A percentile compares a stretch with the other conserved stretches of the same genome.
Evolutionary conservation across 2,888 invertebrate species (phyloP).

Genomic region (Stomorhina lunata): DNA sequence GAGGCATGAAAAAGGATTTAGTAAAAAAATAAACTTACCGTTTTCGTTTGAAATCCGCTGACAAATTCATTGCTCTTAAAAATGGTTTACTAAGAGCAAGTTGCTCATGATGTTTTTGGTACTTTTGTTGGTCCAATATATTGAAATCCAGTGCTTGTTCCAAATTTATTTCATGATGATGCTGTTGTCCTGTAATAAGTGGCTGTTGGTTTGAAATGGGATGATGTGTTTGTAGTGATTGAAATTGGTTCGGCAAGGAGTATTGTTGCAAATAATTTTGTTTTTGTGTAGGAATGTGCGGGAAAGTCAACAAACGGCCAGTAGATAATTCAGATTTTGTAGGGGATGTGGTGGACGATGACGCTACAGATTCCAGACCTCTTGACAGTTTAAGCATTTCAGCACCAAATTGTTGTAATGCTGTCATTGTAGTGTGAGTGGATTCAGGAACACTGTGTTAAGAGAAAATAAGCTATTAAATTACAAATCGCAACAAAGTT

Average conservation of each 20-base stretch:
- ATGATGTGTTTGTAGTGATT: constrained; percentile 3
- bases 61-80: constrained; percentile 12
- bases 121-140: constrained; percentile 21
- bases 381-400: constrained; percentile 92
- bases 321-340: constrained; percentile 77
- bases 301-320: constrained; percentile 72
- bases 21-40: constrained; percentile 46
- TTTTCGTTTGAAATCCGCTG: constrained; percentile 33
- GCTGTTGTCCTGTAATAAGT: background rate
- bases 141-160: constrained; percentile 30
- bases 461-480: background rate
- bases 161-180: background rate
- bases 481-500: background rate
- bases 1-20: no score
- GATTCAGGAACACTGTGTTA: constrained; percentile 83
- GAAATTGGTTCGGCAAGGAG: constrained; percentile 45
- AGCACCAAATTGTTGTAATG: constrained; percentile 91
- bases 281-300: constrained; percentile 67
- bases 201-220: constrained; percentile 22
- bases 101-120: constrained; percentile 2
- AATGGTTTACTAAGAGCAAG: constrained; percentile 9
- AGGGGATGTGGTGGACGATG: constrained; percentile 76
- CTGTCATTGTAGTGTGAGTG: constrained; percentile 90
- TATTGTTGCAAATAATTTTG: constrained; percentile 63
- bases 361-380: constrained; percentile 87